phyloP scores from a whole-genome alignment of 2,113 vertebrate species.

The Propithecus coquereli region DNA sequence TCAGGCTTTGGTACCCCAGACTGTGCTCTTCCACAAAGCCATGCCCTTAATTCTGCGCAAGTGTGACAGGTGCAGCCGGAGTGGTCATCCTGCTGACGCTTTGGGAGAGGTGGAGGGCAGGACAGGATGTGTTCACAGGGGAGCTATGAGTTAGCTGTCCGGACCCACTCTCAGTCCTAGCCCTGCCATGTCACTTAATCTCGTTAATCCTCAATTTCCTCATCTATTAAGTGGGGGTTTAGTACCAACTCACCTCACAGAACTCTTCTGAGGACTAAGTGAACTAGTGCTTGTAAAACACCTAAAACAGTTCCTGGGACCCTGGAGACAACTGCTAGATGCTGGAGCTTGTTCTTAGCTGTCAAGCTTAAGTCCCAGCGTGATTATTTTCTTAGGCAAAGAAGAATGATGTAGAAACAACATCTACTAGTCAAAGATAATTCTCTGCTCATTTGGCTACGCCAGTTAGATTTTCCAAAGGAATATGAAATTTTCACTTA shows the following conservation, averaged over 20 bases:
- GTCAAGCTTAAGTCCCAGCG: neutral
- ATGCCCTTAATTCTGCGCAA: neutral
- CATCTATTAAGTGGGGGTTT: neutral
- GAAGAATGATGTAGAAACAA: slow-evolving; percentile 39
- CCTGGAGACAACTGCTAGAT: neutral
- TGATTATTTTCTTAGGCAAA: slow-evolving; percentile 52
- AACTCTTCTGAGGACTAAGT: neutral
- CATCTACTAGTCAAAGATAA: slow-evolving; percentile 40
- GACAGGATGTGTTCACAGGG: neutral
- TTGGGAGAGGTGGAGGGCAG: neutral
- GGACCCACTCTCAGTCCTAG: neutral
- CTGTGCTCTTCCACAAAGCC: neutral
- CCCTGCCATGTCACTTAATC: neutral
- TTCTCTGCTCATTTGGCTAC: slow-evolving; percentile 40
- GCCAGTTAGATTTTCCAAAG: slow-evolving; percentile 44
- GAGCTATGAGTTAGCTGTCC: neutral
- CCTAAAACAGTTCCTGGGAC: neutral
- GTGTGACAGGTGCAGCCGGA: neutral
- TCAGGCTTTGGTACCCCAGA: neutral
- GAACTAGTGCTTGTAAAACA: neutral
- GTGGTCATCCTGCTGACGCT: neutral
- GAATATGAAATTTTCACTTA: slow-evolving; percentile 36
- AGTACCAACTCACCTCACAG: neutral
- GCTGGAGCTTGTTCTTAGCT: neutral
- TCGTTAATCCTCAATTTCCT: neutral